A percentile compares a stretch with the other conserved stretches of the same genome.
Evolutionary conservation across 2,888 invertebrate species (phyloP).

Genomic region (Tachina fera): DNA sequence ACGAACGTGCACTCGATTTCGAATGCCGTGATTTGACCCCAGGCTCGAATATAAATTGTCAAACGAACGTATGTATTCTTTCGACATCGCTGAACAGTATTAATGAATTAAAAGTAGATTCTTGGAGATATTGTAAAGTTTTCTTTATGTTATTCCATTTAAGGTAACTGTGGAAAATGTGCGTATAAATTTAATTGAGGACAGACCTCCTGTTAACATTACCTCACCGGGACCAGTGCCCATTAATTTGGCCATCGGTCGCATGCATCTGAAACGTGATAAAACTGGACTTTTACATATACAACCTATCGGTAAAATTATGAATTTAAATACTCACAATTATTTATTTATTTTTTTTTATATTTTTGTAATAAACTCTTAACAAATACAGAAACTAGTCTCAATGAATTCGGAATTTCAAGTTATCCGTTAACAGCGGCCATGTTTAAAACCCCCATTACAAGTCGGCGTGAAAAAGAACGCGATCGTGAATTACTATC

Average conservation of each 20-base stretch:
- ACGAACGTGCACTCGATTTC: too few relatives aligned
- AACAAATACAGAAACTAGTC: conserved; percentile 68
- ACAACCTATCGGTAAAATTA: conserved; percentile 84
- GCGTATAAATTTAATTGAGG: conserved; percentile 90
- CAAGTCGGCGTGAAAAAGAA: conserved; percentile 76
- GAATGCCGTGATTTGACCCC: too few relatives aligned
- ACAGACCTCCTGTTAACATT: conserved; percentile 90
- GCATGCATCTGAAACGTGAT: conserved; percentile 88
- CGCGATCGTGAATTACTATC: conserved; percentile 83
- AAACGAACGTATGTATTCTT: too few relatives aligned
- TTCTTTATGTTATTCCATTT: background rate
- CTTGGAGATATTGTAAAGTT: background rate
- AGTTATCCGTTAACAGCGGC: conserved; percentile 71
- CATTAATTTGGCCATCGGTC: conserved; percentile 88
- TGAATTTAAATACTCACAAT: background rate
- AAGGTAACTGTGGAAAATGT: conserved; percentile 90
- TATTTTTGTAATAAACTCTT: background rate
- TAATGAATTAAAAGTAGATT: too few relatives aligned
- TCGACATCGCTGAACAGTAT: too few relatives aligned
- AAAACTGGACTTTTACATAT: conserved; percentile 89
- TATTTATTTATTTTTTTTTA: background rate
- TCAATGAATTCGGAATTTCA: conserved; percentile 72
- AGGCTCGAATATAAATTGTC: too few relatives aligned
- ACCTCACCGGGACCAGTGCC: conserved; percentile 93
- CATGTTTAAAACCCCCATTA: conserved; percentile 49